Conservation (phyloP, 1,140 invertebrate genomes). For the Camponotus floridanus region DNA sequence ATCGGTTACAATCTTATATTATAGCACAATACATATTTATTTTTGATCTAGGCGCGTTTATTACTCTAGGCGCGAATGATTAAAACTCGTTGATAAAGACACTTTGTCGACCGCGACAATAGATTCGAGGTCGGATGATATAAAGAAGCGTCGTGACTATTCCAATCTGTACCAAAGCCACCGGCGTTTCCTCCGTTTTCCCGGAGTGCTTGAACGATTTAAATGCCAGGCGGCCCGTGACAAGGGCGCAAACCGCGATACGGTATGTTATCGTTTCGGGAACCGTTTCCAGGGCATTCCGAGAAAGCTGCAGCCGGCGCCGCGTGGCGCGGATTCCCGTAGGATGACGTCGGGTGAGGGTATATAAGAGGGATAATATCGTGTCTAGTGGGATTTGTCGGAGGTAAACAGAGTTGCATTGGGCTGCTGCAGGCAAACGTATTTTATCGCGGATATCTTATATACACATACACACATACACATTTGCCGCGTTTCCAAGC, state of each 20-base stretch:
- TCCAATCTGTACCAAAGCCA: background rate
- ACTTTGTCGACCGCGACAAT: background rate
- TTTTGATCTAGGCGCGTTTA: no score
- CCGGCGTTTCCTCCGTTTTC: background rate
- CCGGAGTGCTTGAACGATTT: constrained; percentile 53
- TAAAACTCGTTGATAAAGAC: background rate
- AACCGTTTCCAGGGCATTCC: constrained; percentile 60
- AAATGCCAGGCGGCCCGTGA: constrained; percentile 65
- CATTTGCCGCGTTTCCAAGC: background rate
- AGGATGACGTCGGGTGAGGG: constrained; percentile 67
- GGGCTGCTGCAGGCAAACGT: constrained; percentile 74
- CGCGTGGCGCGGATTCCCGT: constrained; percentile 56
- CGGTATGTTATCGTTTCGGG: constrained; percentile 62
- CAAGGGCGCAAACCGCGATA: constrained; percentile 69
- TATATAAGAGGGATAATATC: constrained; percentile 77
- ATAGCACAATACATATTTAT: background rate
- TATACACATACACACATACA: constrained; percentile 24
- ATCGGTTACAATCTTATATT: background rate
- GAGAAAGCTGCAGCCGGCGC: constrained; percentile 46
- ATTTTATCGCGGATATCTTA: constrained; percentile 71
- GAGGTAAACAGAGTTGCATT: constrained; percentile 75
- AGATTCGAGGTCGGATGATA: background rate
- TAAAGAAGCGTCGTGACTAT: constrained; percentile 32
- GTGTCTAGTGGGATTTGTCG: constrained; percentile 77
- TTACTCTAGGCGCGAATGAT: background rate